These are phyloP conservation scores for Acromyrmex heyeri DNA, from an alignment of 1,140 invertebrate species.

Conservation along the genomic window DNA sequence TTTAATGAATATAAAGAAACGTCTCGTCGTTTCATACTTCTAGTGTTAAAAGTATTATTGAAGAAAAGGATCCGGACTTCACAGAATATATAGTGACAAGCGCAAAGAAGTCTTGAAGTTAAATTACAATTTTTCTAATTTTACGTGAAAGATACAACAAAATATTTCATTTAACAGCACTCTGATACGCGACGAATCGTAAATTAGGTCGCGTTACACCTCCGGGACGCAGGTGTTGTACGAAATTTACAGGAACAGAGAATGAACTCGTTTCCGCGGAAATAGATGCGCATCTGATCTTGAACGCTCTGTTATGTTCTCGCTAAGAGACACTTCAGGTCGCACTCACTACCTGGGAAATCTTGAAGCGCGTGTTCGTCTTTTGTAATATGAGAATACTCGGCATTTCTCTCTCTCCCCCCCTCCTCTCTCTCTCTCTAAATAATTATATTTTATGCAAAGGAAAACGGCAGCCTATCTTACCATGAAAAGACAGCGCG, in stretches of 20 bases:
- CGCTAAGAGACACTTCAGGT: constrained; percentile 34
- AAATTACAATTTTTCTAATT: background rate
- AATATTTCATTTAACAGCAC: background rate
- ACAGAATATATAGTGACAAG: background rate
- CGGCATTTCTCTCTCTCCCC: constrained; percentile 26
- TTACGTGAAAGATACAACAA: background rate
- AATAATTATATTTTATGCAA: constrained; percentile 62
- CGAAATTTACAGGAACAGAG: constrained; percentile 41
- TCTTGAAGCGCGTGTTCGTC: constrained; percentile 15
- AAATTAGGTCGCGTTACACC: background rate
- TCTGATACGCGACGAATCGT: constrained; percentile 12
- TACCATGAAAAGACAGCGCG: constrained; percentile 42
- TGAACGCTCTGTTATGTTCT: constrained; percentile 30
- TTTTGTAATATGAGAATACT: constrained; percentile 49
- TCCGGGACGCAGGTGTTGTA: constrained; percentile 5
- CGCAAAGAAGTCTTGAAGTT: background rate
- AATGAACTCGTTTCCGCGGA: constrained; percentile 17
- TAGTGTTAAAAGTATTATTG: too few species aligned
- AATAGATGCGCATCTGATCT: constrained; percentile 49
- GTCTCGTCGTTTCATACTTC: too few species aligned
- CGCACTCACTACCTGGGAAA: constrained; percentile 26
- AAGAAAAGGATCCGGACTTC: too few species aligned
- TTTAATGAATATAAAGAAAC: too few species aligned
- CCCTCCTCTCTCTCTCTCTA: background rate
- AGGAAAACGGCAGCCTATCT: constrained; percentile 52